Base-by-base conservation (phyloP, 2,888 invertebrate species). In the Lamproptera curius region DNA sequence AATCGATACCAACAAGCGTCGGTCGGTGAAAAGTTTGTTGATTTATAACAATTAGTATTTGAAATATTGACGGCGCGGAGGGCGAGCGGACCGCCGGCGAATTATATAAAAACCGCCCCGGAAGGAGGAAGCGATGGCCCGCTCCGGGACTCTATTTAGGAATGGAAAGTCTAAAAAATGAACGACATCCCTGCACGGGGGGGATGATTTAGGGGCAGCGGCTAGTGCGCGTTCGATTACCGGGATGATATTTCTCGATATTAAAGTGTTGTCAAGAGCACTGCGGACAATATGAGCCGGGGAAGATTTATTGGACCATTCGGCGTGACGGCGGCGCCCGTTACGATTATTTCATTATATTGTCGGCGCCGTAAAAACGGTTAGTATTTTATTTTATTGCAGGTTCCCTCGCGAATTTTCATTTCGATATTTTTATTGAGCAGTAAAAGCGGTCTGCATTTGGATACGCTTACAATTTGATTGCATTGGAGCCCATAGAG, bases 281-380 rank as follows among this genome's bases (percentile, higher is more conserved):
- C 80, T 74, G 77, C 72, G 85, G 86, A 87, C 87, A 87, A 87
- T 87, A 87, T 88, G 87, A 88, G 82, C 83, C 83, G 75, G 67
- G 76, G 83, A 83, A 82, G 85, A 88, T 88, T 87, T 88, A 88
- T 88, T 63, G 71, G 70, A 76, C 82, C 72, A 86, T 88, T 83
- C 83, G 72, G 74, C 66, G 73, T 85, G 81, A 83, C 81, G 70
- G 79, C 74, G 72, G 76, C 78, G 79, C 75, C 83, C 76, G 79
- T 87, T 88, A 84, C 79, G 85, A 86, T 86, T 86, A 87, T 86
- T 86, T 86, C 84, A 87, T 87, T 85, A 86, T 86, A 83, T 77
- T 79, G 80, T 76, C 76, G 84, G 82, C 82, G 84, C 84, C 85
- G 79, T 86, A 83, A 87, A 85, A 87, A 85, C 67, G 78, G 83